Evolutionary conservation across 2,888 invertebrate genomes (phyloP), one percentile per base, ranked within the genome.

Genomic region (Acanthosoma haemorrhoidale): DNA sequence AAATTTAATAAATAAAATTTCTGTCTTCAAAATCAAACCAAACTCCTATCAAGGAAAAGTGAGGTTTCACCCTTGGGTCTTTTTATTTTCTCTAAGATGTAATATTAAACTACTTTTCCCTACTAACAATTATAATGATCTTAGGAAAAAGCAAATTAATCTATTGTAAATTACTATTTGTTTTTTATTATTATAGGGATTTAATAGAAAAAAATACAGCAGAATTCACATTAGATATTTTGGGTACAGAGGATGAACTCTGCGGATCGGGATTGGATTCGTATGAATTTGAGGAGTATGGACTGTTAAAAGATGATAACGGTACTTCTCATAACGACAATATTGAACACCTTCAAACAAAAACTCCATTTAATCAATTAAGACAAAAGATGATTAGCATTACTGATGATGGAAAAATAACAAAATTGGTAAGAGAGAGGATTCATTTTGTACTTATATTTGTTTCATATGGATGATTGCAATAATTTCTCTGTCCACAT

Each of bases 391-490:
- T 68, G 68, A 36, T 15, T 21, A 68, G 32, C 15, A 5, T 68
- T 21, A 18, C 57, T 36, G 51, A 43, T 58, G 68, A 68, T 58
- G 68, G 59, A 32, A 16, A 13, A 25, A 34, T 68, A 8, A 25
- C 15, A 18, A 68, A 68, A 58, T 58, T 13, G 58, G 68, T 68
- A 51, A 51, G 67, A 11, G n/a, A n/a, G n/a, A n/a, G n/a, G n/a
- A n/a, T n/a, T n/a, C n/a, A n/a, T n/a, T 36, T 36, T 9, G 38
- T 11, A 36, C 38, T 51, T 8, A 51, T 51, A 13, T 13, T 15
- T 15, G 15, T 15, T 51, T 13, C 15, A 51, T 9, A 13, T 9
- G 8, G 38, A 36, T 11, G 11, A n/a, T n/a, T n/a, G n/a, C n/a
- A n/a, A n/a, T n/a, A n/a, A n/a, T n/a, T n/a, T n/a, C n/a, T n/a